Evolutionary conservation across 2,113 vertebrate species (phyloP), one percentile per base, ranked within the genome.

Genomic region (Pteruthius melanotis): DNA sequence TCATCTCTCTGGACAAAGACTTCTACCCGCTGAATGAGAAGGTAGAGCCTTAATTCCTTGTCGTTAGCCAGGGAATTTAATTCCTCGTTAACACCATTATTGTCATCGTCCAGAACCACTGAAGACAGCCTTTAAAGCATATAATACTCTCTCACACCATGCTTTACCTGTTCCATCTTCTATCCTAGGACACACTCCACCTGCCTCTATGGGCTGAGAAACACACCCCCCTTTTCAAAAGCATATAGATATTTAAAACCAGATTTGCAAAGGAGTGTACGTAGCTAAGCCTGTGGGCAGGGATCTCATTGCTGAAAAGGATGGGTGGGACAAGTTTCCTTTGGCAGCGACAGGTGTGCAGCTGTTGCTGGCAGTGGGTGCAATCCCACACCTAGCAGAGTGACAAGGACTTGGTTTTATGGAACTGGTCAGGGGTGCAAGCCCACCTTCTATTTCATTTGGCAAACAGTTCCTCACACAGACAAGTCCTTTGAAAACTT

Each of bases 1-100:
- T 98, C 39, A 33, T 97, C 57, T 95, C 96, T 10, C 39, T 98
- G 97, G 94, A 98, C 85, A 97, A 97, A 78, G 91, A 95, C 35
- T 98, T 98, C 93, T 92, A 80, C 42, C 97, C 98, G 0, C 33
- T 96, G 81, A 95, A 97, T 70, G 97, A 98, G 59, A 85, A 96
- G 98, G 98, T 98, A 90, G 96, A 96, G 89, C 12, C 37, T 60
- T 57, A 75, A 79, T 86, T 92, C n/a, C 52, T 93, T 79, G 13
- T 45, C 84, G 37, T 21, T 92, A 83, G 56, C 40, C n/a, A 50
- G 33, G 13, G 70, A 19, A 45, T n/a, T 68, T 64, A 87, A 60
- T 83, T 91, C 24, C 42, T 65, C 60, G 18, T 68, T 87, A 84
- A 54, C 12, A 54, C 8, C 10, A 14, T 18, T 59, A 14, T 15